Evolutionary conservation across 2,113 vertebrate genomes (phyloP).

Genomic region (Panthera leo): DNA sequence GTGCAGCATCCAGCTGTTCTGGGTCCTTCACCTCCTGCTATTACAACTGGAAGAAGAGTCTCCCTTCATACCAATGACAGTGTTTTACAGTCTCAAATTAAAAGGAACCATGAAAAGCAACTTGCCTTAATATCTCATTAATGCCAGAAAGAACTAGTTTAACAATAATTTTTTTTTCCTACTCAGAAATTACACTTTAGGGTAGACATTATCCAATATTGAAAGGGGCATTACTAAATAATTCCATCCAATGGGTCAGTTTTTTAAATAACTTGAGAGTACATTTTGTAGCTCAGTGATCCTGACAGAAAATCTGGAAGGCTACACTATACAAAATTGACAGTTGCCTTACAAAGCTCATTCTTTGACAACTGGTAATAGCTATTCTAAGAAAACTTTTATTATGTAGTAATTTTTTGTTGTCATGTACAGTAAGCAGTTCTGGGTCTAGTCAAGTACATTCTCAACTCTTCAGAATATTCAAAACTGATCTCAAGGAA

Average conservation of each 20-base stretch:
- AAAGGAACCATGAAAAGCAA: neutral
- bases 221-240: conserved; percentile 1
- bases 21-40: neutral
- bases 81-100: neutral
- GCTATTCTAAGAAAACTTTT: neutral
- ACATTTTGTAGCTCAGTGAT: neutral
- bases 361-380: neutral
- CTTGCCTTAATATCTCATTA: neutral
- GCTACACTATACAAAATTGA: neutral
- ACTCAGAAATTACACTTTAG: neutral
- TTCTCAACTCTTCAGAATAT: neutral
- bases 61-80: neutral
- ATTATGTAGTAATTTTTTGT: neutral
- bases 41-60: neutral
- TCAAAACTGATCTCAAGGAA: neutral
- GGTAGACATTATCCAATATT: neutral
- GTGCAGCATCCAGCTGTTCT: neutral
- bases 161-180: neutral
- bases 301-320: neutral
- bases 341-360: neutral
- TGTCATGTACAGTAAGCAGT: neutral
- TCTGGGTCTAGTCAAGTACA: neutral
- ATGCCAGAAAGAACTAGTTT: neutral
- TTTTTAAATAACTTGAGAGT: neutral
- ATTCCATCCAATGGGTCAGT: neutral